Evolutionary conservation across 2,797 vertebrate species (phyloP), one percentile per base, ranked within the genome.

Genomic region (Nyctibius grandis): DNA sequence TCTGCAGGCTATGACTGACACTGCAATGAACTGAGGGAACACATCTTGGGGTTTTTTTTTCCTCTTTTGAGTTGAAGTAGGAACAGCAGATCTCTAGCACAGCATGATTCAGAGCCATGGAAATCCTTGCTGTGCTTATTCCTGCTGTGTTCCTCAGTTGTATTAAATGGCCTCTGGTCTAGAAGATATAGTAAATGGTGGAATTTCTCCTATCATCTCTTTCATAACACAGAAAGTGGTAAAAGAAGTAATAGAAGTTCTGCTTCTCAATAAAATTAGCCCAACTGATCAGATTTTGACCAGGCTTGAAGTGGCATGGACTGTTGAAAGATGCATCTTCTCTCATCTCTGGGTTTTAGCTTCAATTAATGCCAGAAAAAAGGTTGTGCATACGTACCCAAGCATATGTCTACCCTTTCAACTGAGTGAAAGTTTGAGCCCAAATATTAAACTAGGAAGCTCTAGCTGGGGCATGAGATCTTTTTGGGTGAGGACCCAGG

Each of bases 1-100:
- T 88, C 85, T 93, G 92, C 95, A 87, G 60, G 76, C 84, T 88
- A 54, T 70, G 92, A 89, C 77, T 97, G 87, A 76, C 76, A 82
- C 81, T 61, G 36, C 25, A 65, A 51, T 48, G 29, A 96, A 40
- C 88, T 29, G 57, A 94, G 65, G 78, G 68, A 88, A 69, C 29
- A n/a, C 48, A 67, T 75, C 63, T 26, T 31, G 50, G 21, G 20
- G 19, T 18, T 4, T 10, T 25, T 38, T 77, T 64, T 74, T 29
- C 34, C 29, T 68, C n/a, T 85, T 86, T 40, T 48, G 38, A 31
- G 48, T 79, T 22, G 1, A 75, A 40, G 7, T 60, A 38, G 31
- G 73, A 54, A 13, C 15, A 69, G 31, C 79, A 79, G 34, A 26
- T 61, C 50, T 50, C 29, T 50, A 29, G 38, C 23, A 65, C 15